Evolutionary conservation across 1,140 invertebrate genomes (phyloP), one percentile per base, ranked within the genome.

Genomic region (Pectinophora gossypiella): DNA sequence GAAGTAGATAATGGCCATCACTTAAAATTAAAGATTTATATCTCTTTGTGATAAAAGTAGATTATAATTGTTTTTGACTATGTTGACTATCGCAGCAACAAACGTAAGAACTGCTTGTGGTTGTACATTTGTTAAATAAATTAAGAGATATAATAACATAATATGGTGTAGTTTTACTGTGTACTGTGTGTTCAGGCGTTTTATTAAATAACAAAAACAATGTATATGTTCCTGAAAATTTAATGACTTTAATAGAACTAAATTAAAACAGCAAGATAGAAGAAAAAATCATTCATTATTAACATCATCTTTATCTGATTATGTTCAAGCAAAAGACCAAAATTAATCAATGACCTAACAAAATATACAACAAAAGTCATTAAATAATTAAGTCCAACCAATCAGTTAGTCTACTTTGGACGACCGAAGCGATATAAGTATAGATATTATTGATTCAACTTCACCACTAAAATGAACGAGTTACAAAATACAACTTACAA

Each of bases 321-420:
- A 78, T 70, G 69, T 76, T 77, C 61, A 82, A 80, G 81, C 75
- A 68, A 75, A 76, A 69, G 79, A 85, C 69, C 72, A 80, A 85
- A 85, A 86, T 85, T 86, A 86, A 86, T 86, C 72, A 86, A 86
- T 86, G 83, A 86, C 83, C 81, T 83, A 86, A 86, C 83, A 86
- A 86, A 86, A 86, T 86, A 86, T 86, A 86, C 83, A 86, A 86
- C 83, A 86, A 87, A 85, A 87, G 83, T 87, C 83, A 87, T 87
- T 78, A 85, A 86, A 83, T 85, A 85, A 87, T 82, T 76, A 71
- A 78, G 77, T 83, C 77, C 72, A 79, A 77, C 68, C 70, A 75
- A 85, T 80, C 66, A 64, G 72, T 81, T 76, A 73, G 72, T 75
- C 62, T 70, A 69, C 56, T 62, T 72, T 62, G 70, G 66, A 53